Evolutionary conservation across 37 sponge, comb jelly and placozoan species (phyloP), one percentile per base, ranked within the genome.

Genomic region (Agelas oroides): DNA sequence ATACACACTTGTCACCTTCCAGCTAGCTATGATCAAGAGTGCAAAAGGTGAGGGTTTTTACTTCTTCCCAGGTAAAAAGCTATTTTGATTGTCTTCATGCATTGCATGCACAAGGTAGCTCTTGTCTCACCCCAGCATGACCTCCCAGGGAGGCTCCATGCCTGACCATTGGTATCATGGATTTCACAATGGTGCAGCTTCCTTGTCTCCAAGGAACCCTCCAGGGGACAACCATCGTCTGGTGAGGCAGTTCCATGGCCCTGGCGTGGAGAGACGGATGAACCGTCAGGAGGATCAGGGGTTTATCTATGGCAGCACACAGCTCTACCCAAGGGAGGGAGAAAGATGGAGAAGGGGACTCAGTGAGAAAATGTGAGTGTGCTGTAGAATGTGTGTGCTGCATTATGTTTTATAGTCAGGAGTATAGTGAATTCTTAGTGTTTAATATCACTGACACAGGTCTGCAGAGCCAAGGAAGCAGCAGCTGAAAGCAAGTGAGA

Each of bases 401-500:
- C n/a, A n/a, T n/a, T n/a, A n/a, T n/a, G 27, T 62, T 62, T 62
- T 3, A 28, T 62, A 14, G 5, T 62, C 27, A 28, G 17, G 18
- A 25, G 30, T 28, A 31, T 25, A 1, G 18, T 66, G 28, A 2
- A 1, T 2, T 34, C 33, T 8, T 17, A 59, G 23, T 3, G 17
- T 34, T 58, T 59, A 17, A 19, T 63, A n/a, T n/a, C n/a, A n/a
- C n/a, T n/a, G n/a, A 14, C 23, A 77, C 24, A 75, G 60, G 36
- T 59, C 60, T 56, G 76, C 76, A 20, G 59, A 58, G 69, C 32
- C 53, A 31, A 79, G 35, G 34, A 24, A 28, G 20, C 80, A 53
- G 20, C 80, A 79, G 55, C 28, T 25, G 66, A 69, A 79, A 79
- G 69, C 69, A 40, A 33, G 78, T 77, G 59, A 39, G 31, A 5